Conservation (phyloP, 2,888 invertebrate genomes). For the Rhabditoides inermis region DNA sequence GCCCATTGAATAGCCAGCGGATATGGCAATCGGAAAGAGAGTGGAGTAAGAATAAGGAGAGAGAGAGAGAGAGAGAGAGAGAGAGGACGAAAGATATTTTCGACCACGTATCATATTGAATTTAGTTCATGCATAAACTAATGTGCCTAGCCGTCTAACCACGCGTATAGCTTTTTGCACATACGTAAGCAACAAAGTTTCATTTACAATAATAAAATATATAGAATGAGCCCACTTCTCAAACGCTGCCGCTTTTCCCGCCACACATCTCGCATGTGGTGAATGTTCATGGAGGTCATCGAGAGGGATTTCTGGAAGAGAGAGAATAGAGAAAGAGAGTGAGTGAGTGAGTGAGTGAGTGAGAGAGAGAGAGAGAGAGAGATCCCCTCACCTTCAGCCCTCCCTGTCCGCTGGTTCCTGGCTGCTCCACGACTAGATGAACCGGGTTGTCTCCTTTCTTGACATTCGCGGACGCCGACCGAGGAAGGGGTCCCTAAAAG, state of each 20-base stretch:
- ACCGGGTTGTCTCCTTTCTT: not conserved
- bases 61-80: not conserved
- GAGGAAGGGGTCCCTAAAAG: not conserved
- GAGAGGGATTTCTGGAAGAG: not conserved
- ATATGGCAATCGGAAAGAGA: not conserved
- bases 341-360: not conserved
- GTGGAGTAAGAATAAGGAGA: not conserved
- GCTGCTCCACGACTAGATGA: no score
- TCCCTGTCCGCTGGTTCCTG: no score
- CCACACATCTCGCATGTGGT: not conserved
- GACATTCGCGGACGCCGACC: not conserved
- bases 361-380: not conserved
- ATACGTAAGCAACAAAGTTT: no score
- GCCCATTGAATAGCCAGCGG: no score
- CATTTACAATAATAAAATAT: no score
- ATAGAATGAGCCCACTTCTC: no score
- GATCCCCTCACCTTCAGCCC: no score
- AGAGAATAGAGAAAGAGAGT: constrained; percentile 1
- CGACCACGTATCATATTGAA: no score
- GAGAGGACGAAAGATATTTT: not conserved
- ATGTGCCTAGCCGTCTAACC: no score
- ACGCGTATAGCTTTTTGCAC: no score
- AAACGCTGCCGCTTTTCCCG: not conserved
- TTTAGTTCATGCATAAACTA: no score
- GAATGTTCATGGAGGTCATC: not conserved